Conservation (phyloP, 2,888 invertebrate species). For the Thera britannica region DNA sequence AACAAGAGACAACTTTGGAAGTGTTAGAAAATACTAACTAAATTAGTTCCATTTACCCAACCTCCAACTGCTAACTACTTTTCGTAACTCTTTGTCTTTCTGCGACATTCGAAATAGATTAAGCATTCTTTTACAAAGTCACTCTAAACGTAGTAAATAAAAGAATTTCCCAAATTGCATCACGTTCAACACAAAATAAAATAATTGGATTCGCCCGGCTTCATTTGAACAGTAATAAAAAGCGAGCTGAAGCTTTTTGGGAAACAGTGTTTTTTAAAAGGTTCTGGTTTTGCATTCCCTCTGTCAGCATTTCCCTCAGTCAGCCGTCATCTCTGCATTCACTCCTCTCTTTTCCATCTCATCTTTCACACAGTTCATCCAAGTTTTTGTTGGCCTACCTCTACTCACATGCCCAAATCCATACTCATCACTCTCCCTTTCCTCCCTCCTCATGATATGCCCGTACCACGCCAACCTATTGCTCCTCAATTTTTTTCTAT, state of each 20-base stretch:
- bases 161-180: conserved; percentile 25
- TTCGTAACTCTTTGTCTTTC: conserved; percentile 9
- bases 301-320: no score
- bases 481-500: no score
- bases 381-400: no score
- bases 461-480: no score
- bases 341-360: no score
- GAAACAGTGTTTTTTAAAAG: background rate
- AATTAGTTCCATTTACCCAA: background rate
- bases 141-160: conserved; percentile 4
- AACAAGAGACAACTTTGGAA: background rate
- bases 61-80: background rate
- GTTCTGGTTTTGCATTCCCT: no score
- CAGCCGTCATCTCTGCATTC: no score
- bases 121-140: conserved; percentile 15
- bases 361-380: no score
- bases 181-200: conserved; percentile 14
- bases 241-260: background rate
- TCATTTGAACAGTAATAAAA: background rate
- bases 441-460: no score
- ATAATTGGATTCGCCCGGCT: conserved; percentile 4
- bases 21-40: background rate
- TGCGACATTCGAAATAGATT: conserved; percentile 13
- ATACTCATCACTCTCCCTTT: no score
- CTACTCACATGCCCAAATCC: no score